Evolutionary conservation across 2,797 vertebrate species (phyloP).

Genomic region (Discoglossus pictus): DNA sequence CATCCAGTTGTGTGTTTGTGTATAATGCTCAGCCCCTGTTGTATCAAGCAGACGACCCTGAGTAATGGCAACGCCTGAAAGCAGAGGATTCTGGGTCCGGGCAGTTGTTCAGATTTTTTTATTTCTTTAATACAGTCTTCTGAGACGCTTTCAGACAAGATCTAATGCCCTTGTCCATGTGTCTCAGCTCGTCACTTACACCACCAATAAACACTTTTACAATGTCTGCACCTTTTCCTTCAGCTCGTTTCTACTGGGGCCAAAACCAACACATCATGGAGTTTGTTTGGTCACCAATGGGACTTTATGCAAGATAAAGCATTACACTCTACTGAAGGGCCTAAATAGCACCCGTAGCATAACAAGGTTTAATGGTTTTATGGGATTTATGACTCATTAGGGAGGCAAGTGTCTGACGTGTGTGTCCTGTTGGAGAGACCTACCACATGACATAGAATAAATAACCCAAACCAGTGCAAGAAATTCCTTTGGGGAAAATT

Average conservation of each 20-base stretch:
- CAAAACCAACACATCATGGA: conserved; percentile 17
- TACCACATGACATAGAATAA: no score
- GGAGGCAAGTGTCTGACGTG: no score
- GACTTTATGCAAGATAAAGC: conserved; percentile 13
- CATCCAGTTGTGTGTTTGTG: background rate
- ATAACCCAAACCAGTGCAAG: no score
- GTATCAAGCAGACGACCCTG: no score
- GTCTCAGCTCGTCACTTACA: conserved; percentile 9
- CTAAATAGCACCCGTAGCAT: background rate
- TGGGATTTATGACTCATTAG: no score
- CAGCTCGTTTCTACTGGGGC: conserved; percentile 12
- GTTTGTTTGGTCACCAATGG: conserved; percentile 12
- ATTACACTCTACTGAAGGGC: background rate
- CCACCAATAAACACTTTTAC: conserved; percentile 41
- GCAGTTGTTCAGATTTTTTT: no score
- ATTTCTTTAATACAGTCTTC: no score
- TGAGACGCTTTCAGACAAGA: conserved; percentile 1
- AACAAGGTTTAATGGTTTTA: background rate
- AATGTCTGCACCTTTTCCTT: conserved; percentile 17
- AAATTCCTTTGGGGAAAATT: no score
- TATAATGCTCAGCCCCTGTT: no score
- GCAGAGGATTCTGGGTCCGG: no score
- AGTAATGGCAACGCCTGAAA: no score
- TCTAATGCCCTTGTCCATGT: conserved; percentile 17
- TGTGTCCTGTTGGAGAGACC: no score